phyloP scores from a whole-genome alignment of 2,888 invertebrate species.

The Notocelia uddmanniana region DNA sequence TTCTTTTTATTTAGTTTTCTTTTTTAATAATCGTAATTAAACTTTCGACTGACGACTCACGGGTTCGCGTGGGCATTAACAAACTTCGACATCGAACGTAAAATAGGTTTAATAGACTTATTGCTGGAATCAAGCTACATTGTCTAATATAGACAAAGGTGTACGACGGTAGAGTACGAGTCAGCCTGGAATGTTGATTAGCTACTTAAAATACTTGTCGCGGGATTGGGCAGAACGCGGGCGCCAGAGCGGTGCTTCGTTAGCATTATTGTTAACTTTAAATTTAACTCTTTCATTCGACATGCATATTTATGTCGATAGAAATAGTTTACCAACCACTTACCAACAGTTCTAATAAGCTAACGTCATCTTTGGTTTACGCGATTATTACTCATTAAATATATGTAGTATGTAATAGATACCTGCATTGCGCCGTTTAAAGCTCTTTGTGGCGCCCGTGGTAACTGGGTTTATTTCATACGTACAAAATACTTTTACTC shows the following conservation, averaged over 20 bases:
- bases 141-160: slow-evolving; percentile 68
- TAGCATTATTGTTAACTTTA: slow-evolving; percentile 69
- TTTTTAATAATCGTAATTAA: not conserved
- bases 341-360: too few species aligned
- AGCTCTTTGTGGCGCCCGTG: too few species aligned
- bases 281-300: not conserved
- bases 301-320: not conserved
- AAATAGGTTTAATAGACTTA: slow-evolving; percentile 43
- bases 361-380: too few species aligned
- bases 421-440: too few species aligned
- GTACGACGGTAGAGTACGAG: slow-evolving; percentile 57
- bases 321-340: slow-evolving; percentile 24
- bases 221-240: slow-evolving; percentile 61
- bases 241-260: slow-evolving; percentile 61
- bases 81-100: slow-evolving; percentile 1
- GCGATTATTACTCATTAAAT: too few species aligned
- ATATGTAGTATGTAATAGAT: too few species aligned
- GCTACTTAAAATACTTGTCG: slow-evolving; percentile 66
- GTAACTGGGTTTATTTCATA: too few species aligned
- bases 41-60: not conserved
- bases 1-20: not conserved
- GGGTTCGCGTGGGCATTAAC: not conserved
- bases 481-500: too few species aligned
- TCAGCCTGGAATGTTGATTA: slow-evolving; percentile 72
- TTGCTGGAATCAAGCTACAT: slow-evolving; percentile 50